Percentiles rank a stretch among this genome's conserved stretches.
These are phyloP conservation scores for Capreolus pygargus DNA, from an alignment of 2,113 vertebrate genomes.

Conservation along the genomic window DNA sequence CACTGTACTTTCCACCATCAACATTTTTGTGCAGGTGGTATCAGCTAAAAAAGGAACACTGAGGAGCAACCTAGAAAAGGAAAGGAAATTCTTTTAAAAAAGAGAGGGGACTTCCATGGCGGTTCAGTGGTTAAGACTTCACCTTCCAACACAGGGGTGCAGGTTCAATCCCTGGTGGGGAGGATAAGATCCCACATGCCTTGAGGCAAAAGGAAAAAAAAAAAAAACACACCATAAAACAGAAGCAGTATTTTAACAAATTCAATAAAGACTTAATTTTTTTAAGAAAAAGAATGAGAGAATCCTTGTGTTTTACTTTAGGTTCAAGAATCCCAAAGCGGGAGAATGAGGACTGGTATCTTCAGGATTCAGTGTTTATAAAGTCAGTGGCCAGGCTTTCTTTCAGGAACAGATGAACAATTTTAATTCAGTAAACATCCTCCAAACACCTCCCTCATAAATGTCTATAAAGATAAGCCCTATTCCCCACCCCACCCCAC, in stretches of 20 bases:
- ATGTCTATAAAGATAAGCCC: neutral
- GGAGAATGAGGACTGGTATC: neutral
- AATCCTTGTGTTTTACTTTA: neutral
- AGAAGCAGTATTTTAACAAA: neutral
- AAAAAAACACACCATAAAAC: neutral
- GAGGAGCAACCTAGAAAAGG: neutral
- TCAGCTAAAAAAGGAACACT: neutral
- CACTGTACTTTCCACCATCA: neutral
- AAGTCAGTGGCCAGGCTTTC: neutral
- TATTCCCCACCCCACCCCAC: neutral
- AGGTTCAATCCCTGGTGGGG: neutral
- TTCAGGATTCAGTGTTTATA: neutral
- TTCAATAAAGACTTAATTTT: neutral
- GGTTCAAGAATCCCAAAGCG: neutral
- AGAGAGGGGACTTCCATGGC: neutral
- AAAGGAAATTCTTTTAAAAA: neutral
- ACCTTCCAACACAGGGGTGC: neutral
- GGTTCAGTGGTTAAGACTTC: neutral
- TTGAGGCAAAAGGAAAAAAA: neutral
- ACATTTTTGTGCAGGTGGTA: neutral
- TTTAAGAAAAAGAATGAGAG: neutral
- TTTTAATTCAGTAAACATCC: neutral
- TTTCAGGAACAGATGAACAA: neutral
- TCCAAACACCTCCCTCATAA: neutral
- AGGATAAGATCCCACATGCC: neutral